Percentiles rank a stretch among this genome's conserved stretches.
phyloP scores from a whole-genome alignment of 2,797 vertebrate species.

The Phrynocephalus forsythii region DNA sequence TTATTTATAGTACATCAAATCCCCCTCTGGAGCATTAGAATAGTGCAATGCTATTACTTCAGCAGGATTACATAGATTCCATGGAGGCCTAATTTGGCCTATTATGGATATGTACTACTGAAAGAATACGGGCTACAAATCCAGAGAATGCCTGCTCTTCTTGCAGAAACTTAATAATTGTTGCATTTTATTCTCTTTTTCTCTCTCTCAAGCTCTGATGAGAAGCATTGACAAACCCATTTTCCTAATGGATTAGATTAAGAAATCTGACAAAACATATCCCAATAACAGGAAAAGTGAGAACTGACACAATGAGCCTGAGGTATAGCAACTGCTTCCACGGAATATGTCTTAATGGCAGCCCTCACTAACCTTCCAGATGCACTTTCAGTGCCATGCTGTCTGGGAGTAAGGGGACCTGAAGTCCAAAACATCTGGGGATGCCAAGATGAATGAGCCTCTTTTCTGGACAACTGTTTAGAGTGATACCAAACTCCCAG shows the following conservation, averaged over 20 bases:
- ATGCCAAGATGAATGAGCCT: background rate
- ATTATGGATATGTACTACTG: constrained; percentile 13
- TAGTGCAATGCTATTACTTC: constrained; percentile 4
- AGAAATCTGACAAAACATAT: constrained; percentile 52
- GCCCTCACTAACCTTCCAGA: background rate
- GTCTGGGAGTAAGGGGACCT: background rate
- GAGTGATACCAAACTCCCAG: constrained; percentile 18
- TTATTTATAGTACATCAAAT: constrained; percentile 16
- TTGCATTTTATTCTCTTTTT: constrained; percentile 35
- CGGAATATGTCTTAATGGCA: constrained; percentile 15
- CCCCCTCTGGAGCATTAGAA: constrained; percentile 19
- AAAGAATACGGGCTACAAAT: constrained; percentile 29
- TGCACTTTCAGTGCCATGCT: background rate
- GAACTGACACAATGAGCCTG: constrained; percentile 14
- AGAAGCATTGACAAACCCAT: constrained; percentile 49
- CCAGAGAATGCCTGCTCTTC: constrained; percentile 40
- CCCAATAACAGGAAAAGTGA: constrained; percentile 37
- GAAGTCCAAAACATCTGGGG: background rate
- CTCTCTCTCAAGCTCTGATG: constrained; percentile 26
- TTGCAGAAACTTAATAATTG: constrained; percentile 46
- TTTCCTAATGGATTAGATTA: constrained; percentile 47
- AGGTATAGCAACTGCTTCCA: constrained; percentile 18
- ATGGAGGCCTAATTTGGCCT: constrained; percentile 40
- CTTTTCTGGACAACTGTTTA: background rate
- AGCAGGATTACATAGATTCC: constrained; percentile 10